These are phyloP conservation scores for Porphyrio hochstetteri DNA, from an alignment of 2,113 vertebrate genomes.

Conservation along the genomic window DNA sequence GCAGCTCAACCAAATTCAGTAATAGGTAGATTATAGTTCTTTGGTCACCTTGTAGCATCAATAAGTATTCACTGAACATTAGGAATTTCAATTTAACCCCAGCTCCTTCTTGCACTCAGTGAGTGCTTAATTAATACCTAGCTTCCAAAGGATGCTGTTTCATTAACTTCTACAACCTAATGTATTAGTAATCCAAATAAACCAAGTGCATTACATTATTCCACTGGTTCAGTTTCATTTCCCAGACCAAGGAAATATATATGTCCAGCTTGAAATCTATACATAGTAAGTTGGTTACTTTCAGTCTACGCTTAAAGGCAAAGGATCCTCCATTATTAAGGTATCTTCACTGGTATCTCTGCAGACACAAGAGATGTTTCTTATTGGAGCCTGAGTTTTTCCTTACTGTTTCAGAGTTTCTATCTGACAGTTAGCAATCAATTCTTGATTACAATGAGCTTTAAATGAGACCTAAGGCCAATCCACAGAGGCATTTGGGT, in stretches of 20 bases:
- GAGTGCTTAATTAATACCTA: not conserved
- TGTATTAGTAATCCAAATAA: not conserved
- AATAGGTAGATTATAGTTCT: not conserved
- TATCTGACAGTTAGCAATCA: not conserved
- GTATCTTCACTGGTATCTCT: not conserved
- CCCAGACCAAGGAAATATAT: not conserved
- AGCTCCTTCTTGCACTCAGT: not conserved
- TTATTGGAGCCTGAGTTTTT: not conserved
- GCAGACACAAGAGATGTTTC: not conserved
- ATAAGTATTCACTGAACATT: not conserved
- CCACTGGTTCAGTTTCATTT: not conserved
- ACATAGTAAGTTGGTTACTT: not conserved
- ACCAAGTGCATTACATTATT: not conserved
- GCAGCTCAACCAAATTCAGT: not conserved
- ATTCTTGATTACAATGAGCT: not conserved
- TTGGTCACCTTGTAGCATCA: not conserved
- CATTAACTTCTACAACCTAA: not conserved
- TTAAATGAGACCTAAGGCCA: not conserved
- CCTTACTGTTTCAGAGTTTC: not conserved
- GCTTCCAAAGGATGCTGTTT: not conserved
- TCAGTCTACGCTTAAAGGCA: not conserved
- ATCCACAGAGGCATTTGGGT: not conserved
- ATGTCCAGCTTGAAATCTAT: not conserved
- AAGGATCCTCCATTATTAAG: not conserved
- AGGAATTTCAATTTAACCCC: not conserved